phyloP scores from a whole-genome alignment of 2,888 invertebrate genomes.

The Diadegma fenestrale region DNA sequence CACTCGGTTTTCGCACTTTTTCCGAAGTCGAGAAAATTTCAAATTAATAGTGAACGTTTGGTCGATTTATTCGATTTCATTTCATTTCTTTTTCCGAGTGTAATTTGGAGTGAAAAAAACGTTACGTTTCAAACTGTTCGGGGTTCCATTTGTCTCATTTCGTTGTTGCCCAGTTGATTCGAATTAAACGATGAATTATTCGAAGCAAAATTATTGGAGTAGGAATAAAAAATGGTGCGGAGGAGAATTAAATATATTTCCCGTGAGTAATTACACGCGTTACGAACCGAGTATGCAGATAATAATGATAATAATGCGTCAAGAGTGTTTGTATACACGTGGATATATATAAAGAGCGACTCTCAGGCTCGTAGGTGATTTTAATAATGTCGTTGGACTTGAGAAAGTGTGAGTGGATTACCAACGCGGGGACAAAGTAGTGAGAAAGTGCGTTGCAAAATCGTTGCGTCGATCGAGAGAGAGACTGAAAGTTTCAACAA shows the following conservation, averaged over 20 bases:
- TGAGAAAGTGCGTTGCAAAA: slow-evolving; percentile 58
- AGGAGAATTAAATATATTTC: slow-evolving; percentile 13
- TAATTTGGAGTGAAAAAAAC: too few relatives aligned
- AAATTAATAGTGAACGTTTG: too few relatives aligned
- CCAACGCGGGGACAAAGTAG: slow-evolving; percentile 45
- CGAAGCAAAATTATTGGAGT: slow-evolving; percentile 3
- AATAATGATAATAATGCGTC: slow-evolving; percentile 18
- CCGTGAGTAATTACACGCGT: slow-evolving; percentile 38
- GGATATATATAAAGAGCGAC: neutral
- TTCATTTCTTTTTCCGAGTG: too few relatives aligned
- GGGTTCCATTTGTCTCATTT: neutral
- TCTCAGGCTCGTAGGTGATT: slow-evolving; percentile 7
- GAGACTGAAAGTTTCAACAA: slow-evolving; percentile 30
- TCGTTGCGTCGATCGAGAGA: slow-evolving; percentile 22
- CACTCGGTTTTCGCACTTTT: too few relatives aligned
- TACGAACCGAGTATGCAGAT: slow-evolving; percentile 48
- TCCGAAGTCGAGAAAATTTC: too few relatives aligned
- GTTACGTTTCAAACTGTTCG: too few relatives aligned
- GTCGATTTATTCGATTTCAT: too few relatives aligned
- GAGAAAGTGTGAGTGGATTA: slow-evolving; percentile 37
- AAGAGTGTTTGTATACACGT: neutral
- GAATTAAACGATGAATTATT: neutral
- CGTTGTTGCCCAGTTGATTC: neutral
- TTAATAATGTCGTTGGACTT: slow-evolving; percentile 39
- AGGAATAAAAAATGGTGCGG: neutral